Evolutionary conservation across 2,888 invertebrate species (phyloP).

Genomic region (Mythimna pallens): DNA sequence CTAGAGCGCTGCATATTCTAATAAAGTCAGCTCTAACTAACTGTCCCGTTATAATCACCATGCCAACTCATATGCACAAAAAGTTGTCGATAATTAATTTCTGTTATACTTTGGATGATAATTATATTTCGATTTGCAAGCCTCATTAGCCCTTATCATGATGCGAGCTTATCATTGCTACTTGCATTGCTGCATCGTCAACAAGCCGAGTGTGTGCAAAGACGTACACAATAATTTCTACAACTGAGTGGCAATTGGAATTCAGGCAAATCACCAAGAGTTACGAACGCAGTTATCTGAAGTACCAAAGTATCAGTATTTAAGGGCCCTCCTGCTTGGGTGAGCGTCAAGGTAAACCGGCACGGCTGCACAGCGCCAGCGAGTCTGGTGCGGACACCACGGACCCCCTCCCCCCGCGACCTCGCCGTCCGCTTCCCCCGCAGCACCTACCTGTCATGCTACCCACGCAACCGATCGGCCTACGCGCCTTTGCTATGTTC

Average conservation of each 20-base stretch:
- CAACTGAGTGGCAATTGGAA: constrained; percentile 20
- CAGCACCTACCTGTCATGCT: constrained; percentile 70
- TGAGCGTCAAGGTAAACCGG: constrained; percentile 85
- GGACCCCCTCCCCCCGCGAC: constrained; percentile 30
- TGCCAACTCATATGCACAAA: constrained; percentile 12
- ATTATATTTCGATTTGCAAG: constrained; percentile 26
- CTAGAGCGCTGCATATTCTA: neutral
- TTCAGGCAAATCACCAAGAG: constrained; percentile 21
- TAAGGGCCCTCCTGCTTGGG: constrained; percentile 70
- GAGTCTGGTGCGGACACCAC: constrained; percentile 78
- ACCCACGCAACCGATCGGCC: constrained; percentile 80
- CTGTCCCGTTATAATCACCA: constrained; percentile 16
- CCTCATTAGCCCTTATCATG: constrained; percentile 43
- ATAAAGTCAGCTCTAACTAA: constrained; percentile 10
- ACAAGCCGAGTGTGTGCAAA: constrained; percentile 22
- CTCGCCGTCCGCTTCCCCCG: constrained; percentile 36
- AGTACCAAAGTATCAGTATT: constrained; percentile 47
- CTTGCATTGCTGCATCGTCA: constrained; percentile 21
- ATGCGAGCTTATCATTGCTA: constrained; percentile 27
- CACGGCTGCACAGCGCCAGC: constrained; percentile 78
- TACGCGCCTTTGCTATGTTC: constrained; percentile 78
- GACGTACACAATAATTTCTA: constrained; percentile 17
- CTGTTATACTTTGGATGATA: constrained; percentile 17
- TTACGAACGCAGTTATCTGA: constrained; percentile 25
- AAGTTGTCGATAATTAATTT: constrained; percentile 24